Base-by-base conservation (phyloP, 1,140 invertebrate species). In the Halesus radiatus region DNA sequence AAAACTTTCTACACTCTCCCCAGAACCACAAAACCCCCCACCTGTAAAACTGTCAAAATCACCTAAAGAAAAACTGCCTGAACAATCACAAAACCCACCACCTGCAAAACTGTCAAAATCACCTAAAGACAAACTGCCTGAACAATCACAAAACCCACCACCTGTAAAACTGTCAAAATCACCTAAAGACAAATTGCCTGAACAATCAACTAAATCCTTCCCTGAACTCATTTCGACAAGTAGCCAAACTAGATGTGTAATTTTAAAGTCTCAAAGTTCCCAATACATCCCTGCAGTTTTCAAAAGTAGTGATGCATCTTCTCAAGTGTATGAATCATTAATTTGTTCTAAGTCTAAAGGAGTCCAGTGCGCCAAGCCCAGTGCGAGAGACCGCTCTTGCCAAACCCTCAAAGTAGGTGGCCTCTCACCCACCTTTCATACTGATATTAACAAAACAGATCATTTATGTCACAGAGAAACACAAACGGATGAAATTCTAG, bases 291-390 rank as follows among this genome's bases (percentile, higher is more conserved):
- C 37, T 45, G 37, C 37, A 45, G 7, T 45, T 45, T 10, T 45
- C 37, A 75, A 80, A 83, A 83, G 52, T 45, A 45, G 26, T 64
- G 54, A 80, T 53, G n/a, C 79, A 20, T 83, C 81, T 23, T 56
- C 81, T 53, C 81, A 83, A 80, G 78, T 83, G 4, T 80, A 83
- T 53, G 81, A 72, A 68, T 83, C 81, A 20, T 68, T 83, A 23
- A 83, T 83, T 68, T 75, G 16, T 75, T 83, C 78, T 13, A 83
- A 76, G 78, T 80, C 81, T 22, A 83, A 80, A 78, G 81, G 81
- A 3, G 52, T 32, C 6, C 81, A 83, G 45, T 66, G 52, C 15
- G 22, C 20, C 4, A 78, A 52, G 54, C 54, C 15, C 1, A 76
- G 62, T 73, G 23, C 29, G 16, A 72, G 76, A 78, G 75, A 79